Evolutionary conservation across 92 coral and sea anemone genomes (phyloP), one percentile per base, ranked within the genome.

Genomic region (Nematostella vectensis): DNA sequence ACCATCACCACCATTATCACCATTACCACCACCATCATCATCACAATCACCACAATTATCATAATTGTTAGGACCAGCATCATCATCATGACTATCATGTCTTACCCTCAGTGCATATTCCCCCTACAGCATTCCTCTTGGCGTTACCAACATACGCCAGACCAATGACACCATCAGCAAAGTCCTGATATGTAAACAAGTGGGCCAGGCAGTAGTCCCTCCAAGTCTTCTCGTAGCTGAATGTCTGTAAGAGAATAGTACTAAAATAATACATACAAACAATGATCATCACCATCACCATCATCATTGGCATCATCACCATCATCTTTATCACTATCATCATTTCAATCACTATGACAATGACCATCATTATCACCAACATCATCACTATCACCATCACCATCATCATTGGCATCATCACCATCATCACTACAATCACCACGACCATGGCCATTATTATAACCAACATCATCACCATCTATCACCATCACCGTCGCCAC

Each of bases 101-200:
- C 40, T 4, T 72, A 88, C 98, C 80, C 33, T 78, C 77, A 23
- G 96, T 91, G 42, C 98, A 91, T n/a, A 91, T 75, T 55, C 98
- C 98, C 17, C 98, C 98, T 0, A 80, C 85, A 9, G 91, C 80
- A 40, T 79, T 70, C 21, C 77, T 31, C 21, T 80, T 67, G 11
- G 82, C 76, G 57, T 68, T 77, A 0, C 88, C 98, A 11, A 91
- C 96, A 44, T 91, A 91, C 1, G 98, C 98, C 59, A 91, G 76
- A 4, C 98, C 98, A 68, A 91, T 91, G 54, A 91, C 98, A 12
- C 98, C 98, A 25, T 85, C 75, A 2, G n/a, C 60, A 58, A 91
- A 91, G 70, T 91, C 98, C 70, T 87, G 98, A 37, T 86, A 91
- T 1, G 98, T 91, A 55, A 91, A 91, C 70, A 91, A 54, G 55